Percentiles rank a stretch among this genome's conserved stretches.
Conservation (phyloP, 2,113 vertebrate species). For the Melospiza georgiana region DNA sequence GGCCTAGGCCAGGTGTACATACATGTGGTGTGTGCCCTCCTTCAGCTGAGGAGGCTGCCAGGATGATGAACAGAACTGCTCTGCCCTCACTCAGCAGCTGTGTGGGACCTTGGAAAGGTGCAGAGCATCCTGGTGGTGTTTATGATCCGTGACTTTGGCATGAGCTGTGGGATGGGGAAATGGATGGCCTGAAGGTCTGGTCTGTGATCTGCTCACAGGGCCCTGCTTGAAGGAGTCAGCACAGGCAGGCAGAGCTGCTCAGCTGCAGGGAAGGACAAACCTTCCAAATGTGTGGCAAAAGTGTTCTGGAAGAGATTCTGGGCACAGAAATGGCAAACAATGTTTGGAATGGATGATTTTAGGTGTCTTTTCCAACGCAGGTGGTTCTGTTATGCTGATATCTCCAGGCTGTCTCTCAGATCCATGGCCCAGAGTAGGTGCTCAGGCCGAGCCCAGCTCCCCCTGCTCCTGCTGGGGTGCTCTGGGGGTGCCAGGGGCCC, state of each 20-base stretch:
- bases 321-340: neutral
- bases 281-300: fast-evolving
- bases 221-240: neutral
- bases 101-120: fast-evolving
- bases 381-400: neutral
- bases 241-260: neutral
- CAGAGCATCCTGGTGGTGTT: fast-evolving
- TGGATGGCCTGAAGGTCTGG: neutral
- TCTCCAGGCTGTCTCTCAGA: neutral
- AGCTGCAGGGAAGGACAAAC: neutral
- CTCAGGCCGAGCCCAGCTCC: fast-evolving
- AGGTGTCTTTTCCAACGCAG: neutral
- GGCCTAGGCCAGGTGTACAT: fast-evolving
- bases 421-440: fast-evolving
- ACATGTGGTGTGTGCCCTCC: no score
- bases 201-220: neutral
- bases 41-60: neutral
- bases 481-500: fast-evolving
- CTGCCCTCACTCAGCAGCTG: fast-evolving
- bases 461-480: fast-evolving
- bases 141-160: fast-evolving
- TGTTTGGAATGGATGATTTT: fast-evolving
- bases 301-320: neutral
- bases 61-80: fast-evolving
- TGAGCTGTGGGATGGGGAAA: neutral